phyloP scores from a whole-genome alignment of 2,113 vertebrate genomes.

The Lophotis ruficrista region DNA sequence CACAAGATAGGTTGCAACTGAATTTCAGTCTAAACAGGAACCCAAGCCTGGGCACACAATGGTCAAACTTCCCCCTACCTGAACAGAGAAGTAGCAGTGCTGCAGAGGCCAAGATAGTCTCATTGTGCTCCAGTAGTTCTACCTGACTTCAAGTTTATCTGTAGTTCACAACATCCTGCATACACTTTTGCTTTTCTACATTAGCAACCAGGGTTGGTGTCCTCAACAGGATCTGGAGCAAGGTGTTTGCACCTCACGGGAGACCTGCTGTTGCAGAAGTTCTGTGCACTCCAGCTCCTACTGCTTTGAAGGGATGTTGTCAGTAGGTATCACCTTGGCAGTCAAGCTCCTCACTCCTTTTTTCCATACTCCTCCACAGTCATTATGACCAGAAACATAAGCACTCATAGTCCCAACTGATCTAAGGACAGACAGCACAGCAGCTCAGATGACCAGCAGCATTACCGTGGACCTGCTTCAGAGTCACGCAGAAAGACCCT shows the following conservation, averaged over 20 bases:
- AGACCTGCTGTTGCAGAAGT: not conserved
- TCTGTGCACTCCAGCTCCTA: not conserved
- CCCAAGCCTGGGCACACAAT: not conserved
- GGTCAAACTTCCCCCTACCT: not conserved
- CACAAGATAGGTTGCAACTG: not conserved
- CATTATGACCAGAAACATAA: not conserved
- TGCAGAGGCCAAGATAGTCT: not conserved
- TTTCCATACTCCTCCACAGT: not conserved
- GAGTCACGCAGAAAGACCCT: not conserved
- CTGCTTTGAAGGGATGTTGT: not conserved
- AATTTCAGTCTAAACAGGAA: not conserved
- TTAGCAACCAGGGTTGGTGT: rapidly evolving
- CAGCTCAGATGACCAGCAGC: not conserved
- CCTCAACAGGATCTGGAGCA: not conserved
- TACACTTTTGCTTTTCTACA: not conserved
- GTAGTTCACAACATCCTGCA: not conserved
- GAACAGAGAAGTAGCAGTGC: not conserved
- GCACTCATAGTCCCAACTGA: not conserved
- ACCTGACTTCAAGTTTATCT: not conserved
- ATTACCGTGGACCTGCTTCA: not conserved
- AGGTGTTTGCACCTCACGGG: rapidly evolving
- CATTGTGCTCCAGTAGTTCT: not conserved
- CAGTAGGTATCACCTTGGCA: not conserved
- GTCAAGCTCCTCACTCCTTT: not conserved
- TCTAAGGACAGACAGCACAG: not conserved